phyloP scores from a whole-genome alignment of 1,140 invertebrate species.

The Drosophila baimaii region DNA sequence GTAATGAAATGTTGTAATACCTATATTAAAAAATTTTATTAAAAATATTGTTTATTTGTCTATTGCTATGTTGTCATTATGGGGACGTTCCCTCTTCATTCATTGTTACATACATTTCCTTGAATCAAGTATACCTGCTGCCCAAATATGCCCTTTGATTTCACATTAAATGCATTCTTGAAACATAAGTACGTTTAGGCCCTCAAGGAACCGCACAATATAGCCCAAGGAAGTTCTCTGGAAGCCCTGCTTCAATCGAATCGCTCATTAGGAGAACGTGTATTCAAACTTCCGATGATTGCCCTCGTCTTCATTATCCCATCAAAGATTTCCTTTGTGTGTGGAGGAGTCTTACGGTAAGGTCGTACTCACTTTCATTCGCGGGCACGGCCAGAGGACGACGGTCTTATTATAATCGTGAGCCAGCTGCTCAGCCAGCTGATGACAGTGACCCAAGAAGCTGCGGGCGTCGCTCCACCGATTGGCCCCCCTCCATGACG shows the following conservation, averaged over 20 bases:
- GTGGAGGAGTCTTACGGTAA: slow-evolving; percentile 3
- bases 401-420: slow-evolving; percentile 79
- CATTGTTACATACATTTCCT: too few species aligned
- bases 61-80: too few species aligned
- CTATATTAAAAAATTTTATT: too few species aligned
- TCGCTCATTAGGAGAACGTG: not conserved
- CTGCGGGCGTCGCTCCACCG: slow-evolving; percentile 55
- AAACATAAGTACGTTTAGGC: not conserved
- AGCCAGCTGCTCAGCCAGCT: slow-evolving; percentile 72
- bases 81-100: too few species aligned
- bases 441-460: slow-evolving; percentile 72
- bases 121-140: too few species aligned
- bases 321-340: slow-evolving; percentile 11
- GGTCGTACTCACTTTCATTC: slow-evolving; percentile 80
- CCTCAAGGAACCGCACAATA: not conserved
- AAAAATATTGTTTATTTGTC: too few species aligned
- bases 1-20: too few species aligned
- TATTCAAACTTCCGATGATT: slow-evolving; percentile 10
- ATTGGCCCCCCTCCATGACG: slow-evolving; percentile 31
- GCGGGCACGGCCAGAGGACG: slow-evolving; percentile 81
- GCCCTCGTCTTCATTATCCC: slow-evolving; percentile 1
- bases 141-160: not conserved
- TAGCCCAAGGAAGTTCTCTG: too few species aligned
- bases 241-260: not conserved
- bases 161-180: not conserved